phyloP scores from a whole-genome alignment of 2,888 invertebrate species.

The Tetragnatha montana region DNA sequence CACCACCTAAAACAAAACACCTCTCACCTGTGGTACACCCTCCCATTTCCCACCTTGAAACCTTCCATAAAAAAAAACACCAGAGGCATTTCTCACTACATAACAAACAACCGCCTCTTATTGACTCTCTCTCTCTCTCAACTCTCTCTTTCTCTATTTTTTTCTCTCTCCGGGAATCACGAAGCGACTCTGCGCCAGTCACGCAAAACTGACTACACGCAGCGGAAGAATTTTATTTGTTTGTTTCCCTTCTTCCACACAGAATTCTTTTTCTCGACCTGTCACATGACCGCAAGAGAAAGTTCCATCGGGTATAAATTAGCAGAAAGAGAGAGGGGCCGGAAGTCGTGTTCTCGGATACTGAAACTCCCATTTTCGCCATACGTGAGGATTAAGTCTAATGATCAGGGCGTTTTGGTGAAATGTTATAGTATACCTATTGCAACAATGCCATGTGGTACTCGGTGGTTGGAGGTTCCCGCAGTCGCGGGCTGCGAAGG shows the following conservation, averaged over 20 bases:
- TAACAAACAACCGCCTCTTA: conserved; percentile 27
- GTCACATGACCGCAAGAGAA: conserved; percentile 6
- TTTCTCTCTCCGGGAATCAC: conserved; percentile 36
- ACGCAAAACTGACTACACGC: conserved; percentile 45
- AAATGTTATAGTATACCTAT: background rate
- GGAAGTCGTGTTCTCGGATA: conserved; percentile 37
- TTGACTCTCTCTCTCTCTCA: background rate
- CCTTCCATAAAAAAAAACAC: background rate
- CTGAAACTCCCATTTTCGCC: conserved; percentile 37
- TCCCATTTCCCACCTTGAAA: background rate
- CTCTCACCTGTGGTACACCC: background rate
- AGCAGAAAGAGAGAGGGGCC: background rate
- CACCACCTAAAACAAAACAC: background rate
- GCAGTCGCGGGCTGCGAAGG: background rate
- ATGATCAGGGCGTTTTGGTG: conserved; percentile 1
- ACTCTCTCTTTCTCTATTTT: background rate
- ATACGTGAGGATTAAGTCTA: conserved; percentile 27
- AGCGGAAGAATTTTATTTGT: conserved; percentile 8
- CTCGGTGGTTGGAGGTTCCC: background rate
- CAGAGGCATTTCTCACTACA: conserved; percentile 4
- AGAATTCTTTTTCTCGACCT: conserved; percentile 13
- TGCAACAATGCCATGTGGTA: background rate
- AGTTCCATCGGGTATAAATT: conserved; percentile 16
- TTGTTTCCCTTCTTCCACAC: conserved; percentile 13
- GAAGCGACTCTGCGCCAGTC: conserved; percentile 19